phyloP scores from a whole-genome alignment of 2,797 vertebrate species.

The Podarcis lilfordi region DNA sequence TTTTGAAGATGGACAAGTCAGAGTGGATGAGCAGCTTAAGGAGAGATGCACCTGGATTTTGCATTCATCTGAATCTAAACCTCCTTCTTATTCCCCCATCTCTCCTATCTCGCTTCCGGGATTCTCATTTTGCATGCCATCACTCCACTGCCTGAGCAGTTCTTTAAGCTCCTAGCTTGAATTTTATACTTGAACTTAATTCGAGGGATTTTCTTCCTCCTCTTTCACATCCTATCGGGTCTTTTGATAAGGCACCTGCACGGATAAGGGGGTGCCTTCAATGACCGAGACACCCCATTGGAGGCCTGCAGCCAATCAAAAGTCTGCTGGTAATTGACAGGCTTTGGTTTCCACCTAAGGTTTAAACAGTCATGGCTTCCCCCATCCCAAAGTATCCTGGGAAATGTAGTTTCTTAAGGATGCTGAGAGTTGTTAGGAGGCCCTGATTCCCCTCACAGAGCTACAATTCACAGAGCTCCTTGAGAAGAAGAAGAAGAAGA shows the following conservation, averaged over 20 bases:
- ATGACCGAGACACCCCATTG: neutral
- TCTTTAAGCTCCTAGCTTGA: neutral
- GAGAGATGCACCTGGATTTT: conserved; percentile 8
- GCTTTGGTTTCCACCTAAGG: neutral
- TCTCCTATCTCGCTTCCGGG: conserved; percentile 1
- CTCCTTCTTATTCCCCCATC: neutral
- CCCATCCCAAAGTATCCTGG: too few species aligned
- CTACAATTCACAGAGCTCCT: too few species aligned
- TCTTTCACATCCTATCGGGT: neutral
- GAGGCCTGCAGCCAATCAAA: neutral
- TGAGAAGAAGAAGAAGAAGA: too few species aligned
- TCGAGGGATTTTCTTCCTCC: neutral
- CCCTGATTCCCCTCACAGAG: too few species aligned
- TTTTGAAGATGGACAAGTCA: conserved; percentile 25
- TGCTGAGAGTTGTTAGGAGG: too few species aligned
- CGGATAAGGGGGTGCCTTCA: neutral
- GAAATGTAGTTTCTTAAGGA: too few species aligned
- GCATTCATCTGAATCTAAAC: conserved; percentile 25
- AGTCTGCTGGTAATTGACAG: neutral
- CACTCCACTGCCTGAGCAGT: neutral
- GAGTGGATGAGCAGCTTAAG: conserved; percentile 3
- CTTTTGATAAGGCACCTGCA: neutral
- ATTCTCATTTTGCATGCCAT: conserved; percentile 18
- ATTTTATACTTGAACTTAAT: conserved; percentile 11
- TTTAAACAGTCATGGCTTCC: neutral